Evolutionary conservation across 2,797 vertebrate species (phyloP), one percentile per base, ranked within the genome.

Genomic region (Graptemys geographica): DNA sequence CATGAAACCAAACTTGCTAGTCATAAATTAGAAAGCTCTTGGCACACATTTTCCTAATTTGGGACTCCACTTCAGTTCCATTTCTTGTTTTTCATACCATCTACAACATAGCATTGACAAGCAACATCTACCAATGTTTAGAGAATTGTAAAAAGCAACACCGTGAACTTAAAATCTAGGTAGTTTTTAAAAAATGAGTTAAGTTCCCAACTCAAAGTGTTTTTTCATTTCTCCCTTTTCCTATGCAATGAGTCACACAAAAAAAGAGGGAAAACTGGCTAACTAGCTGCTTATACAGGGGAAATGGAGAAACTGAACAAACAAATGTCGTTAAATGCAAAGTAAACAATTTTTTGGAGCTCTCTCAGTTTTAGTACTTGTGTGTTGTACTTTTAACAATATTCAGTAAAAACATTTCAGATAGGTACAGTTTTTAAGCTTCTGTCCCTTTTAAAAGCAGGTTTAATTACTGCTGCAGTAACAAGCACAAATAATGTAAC

Each of bases 51-150:
- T 86, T 79, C 37, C n/a, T 19, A 84, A 1, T 28, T 53, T 1
- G 0, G 27, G 41, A 8, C 18, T 87, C 84, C 41, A 85, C 11
- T 81, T 85, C 37, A 87, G 44, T 69, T 95, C 72, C 86, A 41
- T 15, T 65, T 86, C 15, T 88, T 90, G n/a, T 94, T n/a, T 79
- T 89, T 51, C 11, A 72, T 74, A 37, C 31, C 27, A 57, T 56
- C 81, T 88, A 9, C 51, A 88, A 3, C 11, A 11, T 1, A 62
- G 9, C 9, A 65, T 1, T 78, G 23, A 49, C n/a, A 53, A 82
- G 72, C 52, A n/a, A 69, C 33, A 69, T 80, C 28, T 65, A 78
- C 15, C 2, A 1, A 83, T 88, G 44, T 13, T 89, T 72, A 89
- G 89, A 83, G 41, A 94, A 83, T 0, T 8, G 52, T 0, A 62